Conservation (phyloP, 1,140 invertebrate species). For the Papilio xuthus region DNA sequence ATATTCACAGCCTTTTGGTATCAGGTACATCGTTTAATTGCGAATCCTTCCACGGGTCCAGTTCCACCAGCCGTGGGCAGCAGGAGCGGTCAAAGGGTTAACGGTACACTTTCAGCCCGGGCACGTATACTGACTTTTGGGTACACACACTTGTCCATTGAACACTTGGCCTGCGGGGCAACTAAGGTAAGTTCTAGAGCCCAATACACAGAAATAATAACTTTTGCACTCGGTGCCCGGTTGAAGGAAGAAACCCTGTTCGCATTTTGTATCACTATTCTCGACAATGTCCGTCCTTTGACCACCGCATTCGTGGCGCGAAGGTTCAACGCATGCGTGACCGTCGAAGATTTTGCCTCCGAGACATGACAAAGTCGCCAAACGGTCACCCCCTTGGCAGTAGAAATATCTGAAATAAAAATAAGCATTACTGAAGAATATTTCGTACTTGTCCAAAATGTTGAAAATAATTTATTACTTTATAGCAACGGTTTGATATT, state of each 20-base stretch:
- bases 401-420: slow-evolving; percentile 76
- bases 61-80: slow-evolving; percentile 34
- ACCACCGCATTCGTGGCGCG: slow-evolving; percentile 69
- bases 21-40: slow-evolving; percentile 65
- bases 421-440: neutral
- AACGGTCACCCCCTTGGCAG: slow-evolving; percentile 81
- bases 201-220: slow-evolving; percentile 82
- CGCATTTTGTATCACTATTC: slow-evolving; percentile 61
- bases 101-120: slow-evolving; percentile 65
- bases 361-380: slow-evolving; percentile 81
- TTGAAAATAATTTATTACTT: slow-evolving; percentile 1
- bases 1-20: slow-evolving; percentile 59
- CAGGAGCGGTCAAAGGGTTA: slow-evolving; percentile 38
- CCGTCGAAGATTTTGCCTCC: slow-evolving; percentile 82
- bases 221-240: slow-evolving; percentile 78
- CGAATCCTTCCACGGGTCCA: slow-evolving; percentile 43
- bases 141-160: slow-evolving; percentile 82
- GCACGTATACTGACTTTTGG: slow-evolving; percentile 74
- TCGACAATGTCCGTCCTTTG: slow-evolving; percentile 53
- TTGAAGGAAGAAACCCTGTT: slow-evolving; percentile 81
- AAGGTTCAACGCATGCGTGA: slow-evolving; percentile 73
- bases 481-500: neutral
- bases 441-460: neutral
- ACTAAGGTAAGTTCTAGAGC: slow-evolving; percentile 67
- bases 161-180: slow-evolving; percentile 73